Conservation (phyloP, 2,797 vertebrate genomes). For the Haliaeetus vocifer region DNA sequence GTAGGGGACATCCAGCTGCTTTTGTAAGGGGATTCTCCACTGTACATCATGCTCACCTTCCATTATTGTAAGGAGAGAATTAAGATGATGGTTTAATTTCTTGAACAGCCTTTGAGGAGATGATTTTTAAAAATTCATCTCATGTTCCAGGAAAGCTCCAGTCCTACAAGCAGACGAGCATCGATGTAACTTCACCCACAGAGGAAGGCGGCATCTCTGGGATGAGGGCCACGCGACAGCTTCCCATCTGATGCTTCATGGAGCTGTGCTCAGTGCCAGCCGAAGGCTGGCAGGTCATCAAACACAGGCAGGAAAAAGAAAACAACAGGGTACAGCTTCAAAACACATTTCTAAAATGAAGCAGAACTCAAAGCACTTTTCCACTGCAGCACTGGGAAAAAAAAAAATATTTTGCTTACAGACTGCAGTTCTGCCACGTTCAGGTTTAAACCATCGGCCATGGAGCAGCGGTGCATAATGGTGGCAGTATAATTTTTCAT, state of each 20-base stretch:
- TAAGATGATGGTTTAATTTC: background rate
- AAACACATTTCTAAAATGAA: background rate
- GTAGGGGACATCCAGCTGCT: background rate
- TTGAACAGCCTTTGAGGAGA: background rate
- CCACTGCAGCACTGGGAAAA: background rate
- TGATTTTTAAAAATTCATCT: background rate
- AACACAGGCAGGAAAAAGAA: background rate
- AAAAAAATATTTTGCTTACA: background rate
- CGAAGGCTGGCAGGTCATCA: background rate
- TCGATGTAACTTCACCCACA: fast-evolving
- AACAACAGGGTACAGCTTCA: background rate
- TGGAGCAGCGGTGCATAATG: background rate
- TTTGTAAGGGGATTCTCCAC: background rate
- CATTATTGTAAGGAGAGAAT: background rate
- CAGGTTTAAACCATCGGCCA: background rate
- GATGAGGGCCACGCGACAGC: fast-evolving
- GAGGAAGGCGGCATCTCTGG: background rate
- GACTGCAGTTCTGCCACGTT: background rate
- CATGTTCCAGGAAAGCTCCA: background rate
- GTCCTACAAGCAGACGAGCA: background rate
- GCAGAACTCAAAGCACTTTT: background rate
- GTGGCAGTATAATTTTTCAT: background rate
- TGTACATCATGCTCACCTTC: background rate
- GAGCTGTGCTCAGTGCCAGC: background rate
- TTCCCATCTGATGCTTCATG: background rate